Conservation (phyloP, 2,888 invertebrate genomes). For the Odontocolon sp. region DNA sequence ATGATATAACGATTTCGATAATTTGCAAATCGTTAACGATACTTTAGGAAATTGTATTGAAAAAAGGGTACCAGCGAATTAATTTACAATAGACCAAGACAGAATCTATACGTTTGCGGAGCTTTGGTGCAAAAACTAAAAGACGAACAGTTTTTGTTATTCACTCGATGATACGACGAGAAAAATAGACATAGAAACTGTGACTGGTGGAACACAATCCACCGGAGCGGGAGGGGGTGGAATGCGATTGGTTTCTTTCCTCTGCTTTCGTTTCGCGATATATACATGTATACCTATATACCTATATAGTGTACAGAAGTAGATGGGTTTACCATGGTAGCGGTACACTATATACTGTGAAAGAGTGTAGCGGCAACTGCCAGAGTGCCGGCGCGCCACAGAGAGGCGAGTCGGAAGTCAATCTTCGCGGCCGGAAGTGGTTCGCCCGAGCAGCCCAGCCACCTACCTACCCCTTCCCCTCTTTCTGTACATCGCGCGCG, state of each 20-base stretch:
- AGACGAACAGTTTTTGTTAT: too few species aligned
- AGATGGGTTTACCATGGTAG: not conserved
- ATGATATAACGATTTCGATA: not conserved
- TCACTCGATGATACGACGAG: too few species aligned
- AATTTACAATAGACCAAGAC: slow-evolving; percentile 24
- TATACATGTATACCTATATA: slow-evolving; percentile 52
- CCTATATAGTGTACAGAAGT: slow-evolving; percentile 6
- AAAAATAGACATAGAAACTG: slow-evolving; percentile 31
- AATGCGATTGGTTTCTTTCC: slow-evolving; percentile 62
- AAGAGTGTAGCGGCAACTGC: slow-evolving; percentile 22
- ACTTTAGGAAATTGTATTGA: not conserved
- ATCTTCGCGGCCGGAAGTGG: slow-evolving; percentile 78
- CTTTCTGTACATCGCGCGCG: slow-evolving; percentile 17
- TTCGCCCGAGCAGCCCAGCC: slow-evolving; percentile 68
- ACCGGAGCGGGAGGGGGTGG: slow-evolving; percentile 22
- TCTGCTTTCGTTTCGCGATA: slow-evolving; percentile 39
- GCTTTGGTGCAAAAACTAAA: too few species aligned
- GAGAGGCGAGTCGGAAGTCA: slow-evolving; percentile 74
- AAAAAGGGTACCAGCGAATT: slow-evolving; percentile 7
- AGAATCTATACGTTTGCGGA: too few species aligned
- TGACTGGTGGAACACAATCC: slow-evolving; percentile 35
- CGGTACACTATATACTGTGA: slow-evolving; percentile 29
- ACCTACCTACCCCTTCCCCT: slow-evolving; percentile 53
- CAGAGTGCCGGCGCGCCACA: slow-evolving; percentile 59
- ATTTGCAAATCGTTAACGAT: not conserved